Evolutionary conservation across 2,888 invertebrate species (phyloP).

Genomic region (Mythimna vitellina): DNA sequence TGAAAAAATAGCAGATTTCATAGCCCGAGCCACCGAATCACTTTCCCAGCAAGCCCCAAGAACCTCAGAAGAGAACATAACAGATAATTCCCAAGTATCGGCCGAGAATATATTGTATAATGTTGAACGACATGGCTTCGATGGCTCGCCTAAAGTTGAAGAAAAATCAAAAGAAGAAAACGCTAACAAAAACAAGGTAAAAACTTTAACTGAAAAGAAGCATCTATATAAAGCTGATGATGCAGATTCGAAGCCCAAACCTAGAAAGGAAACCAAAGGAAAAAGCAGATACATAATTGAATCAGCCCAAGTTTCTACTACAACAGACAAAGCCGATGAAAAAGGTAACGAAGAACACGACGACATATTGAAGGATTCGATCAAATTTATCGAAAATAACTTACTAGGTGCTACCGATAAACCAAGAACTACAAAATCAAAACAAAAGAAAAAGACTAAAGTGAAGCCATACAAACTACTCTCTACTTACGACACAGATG

Average conservation of each 20-base stretch:
- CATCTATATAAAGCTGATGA: background rate
- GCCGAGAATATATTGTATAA: constrained; percentile 39
- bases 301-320: background rate
- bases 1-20: constrained; percentile 71
- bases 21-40: constrained; percentile 60
- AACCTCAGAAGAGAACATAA: constrained; percentile 61
- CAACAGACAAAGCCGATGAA: background rate
- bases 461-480: background rate
- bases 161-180: constrained; percentile 3
- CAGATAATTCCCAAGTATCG: constrained; percentile 10
- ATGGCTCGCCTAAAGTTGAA: background rate
- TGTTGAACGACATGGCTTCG: background rate
- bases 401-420: background rate
- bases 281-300: constrained; percentile 20
- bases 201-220: background rate
- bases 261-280: background rate
- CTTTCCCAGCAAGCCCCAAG: constrained; percentile 12
- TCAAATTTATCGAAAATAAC: background rate
- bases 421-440: background rate
- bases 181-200: background rate
- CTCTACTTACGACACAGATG: background rate
- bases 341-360: background rate
- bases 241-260: background rate
- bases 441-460: background rate
- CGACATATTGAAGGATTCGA: background rate